Percentiles rank a stretch among this genome's conserved stretches.
These are phyloP conservation scores for Grammomys surdaster DNA, from an alignment of 2,113 vertebrate species.

Conservation along the genomic window DNA sequence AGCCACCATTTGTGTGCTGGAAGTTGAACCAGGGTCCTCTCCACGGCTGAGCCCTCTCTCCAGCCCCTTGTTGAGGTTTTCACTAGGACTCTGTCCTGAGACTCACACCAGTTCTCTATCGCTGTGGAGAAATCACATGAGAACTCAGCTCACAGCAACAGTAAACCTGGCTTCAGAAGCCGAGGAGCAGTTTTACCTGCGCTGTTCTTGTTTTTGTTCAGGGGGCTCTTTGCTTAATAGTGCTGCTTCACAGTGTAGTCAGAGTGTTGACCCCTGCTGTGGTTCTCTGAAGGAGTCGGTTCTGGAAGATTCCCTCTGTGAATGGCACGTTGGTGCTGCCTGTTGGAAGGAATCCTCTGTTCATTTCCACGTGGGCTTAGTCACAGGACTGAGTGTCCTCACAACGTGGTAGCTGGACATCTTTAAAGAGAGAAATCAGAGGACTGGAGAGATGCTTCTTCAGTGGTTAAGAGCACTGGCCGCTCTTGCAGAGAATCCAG, in stretches of 20 bases:
- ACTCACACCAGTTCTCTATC: neutral
- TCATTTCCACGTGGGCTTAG: neutral
- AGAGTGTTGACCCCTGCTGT: neutral
- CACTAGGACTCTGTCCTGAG: neutral
- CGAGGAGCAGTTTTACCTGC: neutral
- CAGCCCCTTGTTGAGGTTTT: neutral
- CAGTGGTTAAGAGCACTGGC: neutral
- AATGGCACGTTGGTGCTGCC: neutral
- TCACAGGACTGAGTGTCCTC: neutral
- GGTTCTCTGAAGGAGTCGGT: neutral
- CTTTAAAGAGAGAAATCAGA: neutral
- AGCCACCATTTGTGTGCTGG: neutral
- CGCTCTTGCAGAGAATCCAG: neutral
- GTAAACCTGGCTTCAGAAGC: neutral
- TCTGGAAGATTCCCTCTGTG: neutral
- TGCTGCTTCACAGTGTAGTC: neutral
- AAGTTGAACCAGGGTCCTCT: neutral
- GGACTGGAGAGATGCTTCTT: neutral
- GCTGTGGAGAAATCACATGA: neutral
- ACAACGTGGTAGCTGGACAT: neutral
- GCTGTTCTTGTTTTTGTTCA: neutral
- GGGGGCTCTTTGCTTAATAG: neutral
- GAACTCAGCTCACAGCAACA: neutral
- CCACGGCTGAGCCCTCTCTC: neutral
- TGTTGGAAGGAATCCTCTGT: neutral